Conservation (phyloP, 1,140 invertebrate species). For the Drosophila bifasciata region DNA sequence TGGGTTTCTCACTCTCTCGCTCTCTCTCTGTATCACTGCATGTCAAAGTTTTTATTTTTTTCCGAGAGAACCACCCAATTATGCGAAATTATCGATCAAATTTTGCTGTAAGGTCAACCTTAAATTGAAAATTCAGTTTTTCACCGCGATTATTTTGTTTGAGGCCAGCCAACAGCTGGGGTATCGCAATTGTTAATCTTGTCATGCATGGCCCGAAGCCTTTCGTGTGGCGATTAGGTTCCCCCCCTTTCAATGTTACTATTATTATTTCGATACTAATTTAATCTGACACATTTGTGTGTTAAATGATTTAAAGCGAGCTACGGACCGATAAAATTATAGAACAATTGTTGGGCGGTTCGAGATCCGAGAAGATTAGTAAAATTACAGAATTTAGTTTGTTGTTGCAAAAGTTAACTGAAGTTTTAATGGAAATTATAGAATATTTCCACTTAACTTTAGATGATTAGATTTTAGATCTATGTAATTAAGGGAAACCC, state of each 20-base stretch:
- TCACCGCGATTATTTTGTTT: conserved; percentile 8
- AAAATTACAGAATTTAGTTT: no score
- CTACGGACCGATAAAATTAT: background rate
- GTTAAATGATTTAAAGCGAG: conserved; percentile 7
- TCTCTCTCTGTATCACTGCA: conserved; percentile 25
- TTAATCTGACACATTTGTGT: background rate
- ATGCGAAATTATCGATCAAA: conserved; percentile 83
- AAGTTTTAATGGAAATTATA: no score
- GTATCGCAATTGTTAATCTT: conserved; percentile 50
- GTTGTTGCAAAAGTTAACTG: no score
- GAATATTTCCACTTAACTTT: no score
- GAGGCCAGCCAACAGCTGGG: conserved; percentile 39
- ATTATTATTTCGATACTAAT: conserved; percentile 31
- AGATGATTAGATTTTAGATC: no score
- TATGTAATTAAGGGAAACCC: no score
- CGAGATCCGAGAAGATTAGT: no score
- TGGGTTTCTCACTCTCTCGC: conserved; percentile 14
- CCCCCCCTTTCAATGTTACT: background rate
- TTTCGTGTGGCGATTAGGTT: conserved; percentile 26
- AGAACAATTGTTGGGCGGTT: no score
- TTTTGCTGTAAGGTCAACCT: conserved; percentile 75
- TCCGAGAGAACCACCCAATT: conserved; percentile 57
- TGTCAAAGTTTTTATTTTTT: conserved; percentile 55
- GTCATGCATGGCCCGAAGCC: conserved; percentile 38
- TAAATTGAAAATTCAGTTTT: conserved; percentile 71